These are phyloP conservation scores for Rutpela maculata DNA, from an alignment of 2,888 invertebrate species.

Conservation along the genomic window DNA sequence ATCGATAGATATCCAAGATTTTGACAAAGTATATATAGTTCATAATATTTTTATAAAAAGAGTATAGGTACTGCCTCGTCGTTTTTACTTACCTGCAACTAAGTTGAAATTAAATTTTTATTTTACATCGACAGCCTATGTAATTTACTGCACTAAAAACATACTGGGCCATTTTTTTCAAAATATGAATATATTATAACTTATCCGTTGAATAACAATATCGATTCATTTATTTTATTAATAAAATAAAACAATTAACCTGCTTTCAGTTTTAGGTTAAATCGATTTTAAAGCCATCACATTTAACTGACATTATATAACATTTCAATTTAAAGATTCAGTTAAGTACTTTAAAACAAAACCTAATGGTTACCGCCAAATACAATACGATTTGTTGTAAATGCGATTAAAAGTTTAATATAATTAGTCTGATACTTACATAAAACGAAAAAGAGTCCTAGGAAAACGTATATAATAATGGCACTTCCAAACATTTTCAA, in stretches of 20 bases:
- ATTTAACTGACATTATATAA: constrained; percentile 13
- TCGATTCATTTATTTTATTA: constrained; percentile 6
- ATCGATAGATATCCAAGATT: too few species aligned
- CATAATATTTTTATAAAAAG: too few species aligned
- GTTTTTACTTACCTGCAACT: too few species aligned
- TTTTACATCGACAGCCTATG: too few species aligned
- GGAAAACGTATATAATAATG: constrained; percentile 8
- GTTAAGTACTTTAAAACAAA: not conserved
- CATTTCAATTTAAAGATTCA: not conserved
- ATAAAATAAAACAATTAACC: constrained; percentile 23
- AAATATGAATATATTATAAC: too few species aligned
- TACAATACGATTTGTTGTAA: not conserved
- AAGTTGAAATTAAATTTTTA: too few species aligned
- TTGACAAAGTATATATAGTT: too few species aligned
- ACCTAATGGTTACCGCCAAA: not conserved
- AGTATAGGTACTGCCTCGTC: too few species aligned
- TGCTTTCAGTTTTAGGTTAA: constrained; percentile 37
- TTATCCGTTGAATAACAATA: not conserved
- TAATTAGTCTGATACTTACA: constrained; percentile 26
- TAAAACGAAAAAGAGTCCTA: constrained; percentile 25
- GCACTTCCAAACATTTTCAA: constrained; percentile 36
- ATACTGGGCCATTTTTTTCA: too few species aligned
- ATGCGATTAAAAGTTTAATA: not conserved
- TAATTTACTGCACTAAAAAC: too few species aligned
- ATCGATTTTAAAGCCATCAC: constrained; percentile 27